Evolutionary conservation across 2,888 invertebrate genomes (phyloP), one percentile per base, ranked within the genome.

Genomic region (Strigamia crassipes): DNA sequence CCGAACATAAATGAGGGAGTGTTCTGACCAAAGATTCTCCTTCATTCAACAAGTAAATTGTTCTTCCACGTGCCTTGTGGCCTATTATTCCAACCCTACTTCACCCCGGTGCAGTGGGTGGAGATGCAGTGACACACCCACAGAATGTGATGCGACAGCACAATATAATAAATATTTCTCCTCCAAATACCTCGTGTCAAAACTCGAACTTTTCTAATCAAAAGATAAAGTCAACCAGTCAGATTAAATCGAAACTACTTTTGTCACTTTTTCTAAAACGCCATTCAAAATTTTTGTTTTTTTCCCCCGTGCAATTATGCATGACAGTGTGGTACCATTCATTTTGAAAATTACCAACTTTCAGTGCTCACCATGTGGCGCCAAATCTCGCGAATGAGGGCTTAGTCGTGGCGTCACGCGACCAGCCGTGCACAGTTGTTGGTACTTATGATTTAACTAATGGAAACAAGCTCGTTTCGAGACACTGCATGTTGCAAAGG

Each of bases 41-140:
- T 66, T 66, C 66, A 66, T 66, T 66, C 66, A 66, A 27, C 66
- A 15, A 66, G 31, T 66, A 31, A 66, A 66, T 31, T 66, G 27
- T 66, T 66, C 27, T 51, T 51, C 21, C 66, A 31, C 66, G 66
- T 66, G 66, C 66, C 66, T 66, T 66, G 66, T 66, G 66, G 66
- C 66, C 66, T 31, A 66, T 31, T 66, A 66, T 66, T 10, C 66
- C 66, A 66, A 23, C 66, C 66, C 31, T 66, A 66, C 31, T 23
- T 31, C 66, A 66, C 66, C 66, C 66, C 31, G 23, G 66, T 27
- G 23, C 66, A 23, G 66, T 66, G 66, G 66, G 66, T 66, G 66
- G 66, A 66, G 31, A 66, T 27, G 10, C 31, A 66, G 31, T 66
- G 66, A 66, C 66, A 51, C 66, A 66, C 66, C 23, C 66, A 23